Base-by-base conservation (phyloP, 2,113 vertebrate genomes). In the Philantomba maxwellii region DNA sequence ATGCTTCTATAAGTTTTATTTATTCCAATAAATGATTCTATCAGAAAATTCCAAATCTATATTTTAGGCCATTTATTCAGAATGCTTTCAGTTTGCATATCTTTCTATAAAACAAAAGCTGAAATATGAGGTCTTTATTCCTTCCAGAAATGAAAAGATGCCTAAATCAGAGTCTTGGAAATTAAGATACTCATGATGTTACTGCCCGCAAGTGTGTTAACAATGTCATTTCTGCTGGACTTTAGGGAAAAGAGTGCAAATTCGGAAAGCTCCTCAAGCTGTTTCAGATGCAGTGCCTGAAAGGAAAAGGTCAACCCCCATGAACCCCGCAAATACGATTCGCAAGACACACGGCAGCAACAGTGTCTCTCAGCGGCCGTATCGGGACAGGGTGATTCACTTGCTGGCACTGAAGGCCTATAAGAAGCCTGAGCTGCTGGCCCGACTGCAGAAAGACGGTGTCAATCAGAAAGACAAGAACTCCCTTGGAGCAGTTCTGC, bases 351-450 rank as follows among this genome's bases (percentile, higher is more conserved):
- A 98, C 43, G 26, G 98, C 96, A 98, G 98, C 94, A 99, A 97
- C 93, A 97, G 98, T 1, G 98, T 99, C 96, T 99, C 98, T 36
- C 99, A 99, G 98, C 98, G 98, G 36, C 98, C 99, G 0, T 99
- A 99, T 90, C 98, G 99, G 89, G 99, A 99, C 93, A 99, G 99
- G 85, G 98, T 99, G 89, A 98, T 99, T 96, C 99, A 99, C 87
- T 97, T 99, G 78, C 98, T 99, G 98, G 99, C 99, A 0, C 98
- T 99, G 94, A 99, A 98, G 97, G 97, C 98, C 85, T 99, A 99
- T 98, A 99, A 99, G 98, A 99, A 99, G 98, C 99, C 99, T 55
- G 99, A 99, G 98, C 98, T 99, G 53, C 98, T 99, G 30, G 99
- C 98, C 91, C 98, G 99, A 93, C 98, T 99, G 97, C 99, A 99